These are phyloP conservation scores for Sebastes alutus DNA, from an alignment of 2,797 vertebrate genomes.

Conservation along the genomic window DNA sequence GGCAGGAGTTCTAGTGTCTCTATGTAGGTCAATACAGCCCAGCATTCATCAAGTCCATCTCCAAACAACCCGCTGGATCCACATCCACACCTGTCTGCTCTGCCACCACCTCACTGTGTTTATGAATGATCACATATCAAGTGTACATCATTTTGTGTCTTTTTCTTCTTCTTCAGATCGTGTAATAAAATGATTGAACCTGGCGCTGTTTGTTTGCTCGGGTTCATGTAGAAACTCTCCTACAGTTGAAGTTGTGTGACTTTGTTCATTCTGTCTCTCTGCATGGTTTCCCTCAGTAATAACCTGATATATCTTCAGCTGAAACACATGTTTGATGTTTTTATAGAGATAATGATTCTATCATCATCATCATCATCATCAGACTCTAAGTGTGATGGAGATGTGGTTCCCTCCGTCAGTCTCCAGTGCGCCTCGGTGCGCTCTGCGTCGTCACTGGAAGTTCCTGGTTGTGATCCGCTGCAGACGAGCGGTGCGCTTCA, in stretches of 20 bases:
- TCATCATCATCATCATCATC: not conserved
- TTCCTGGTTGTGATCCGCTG: slow-evolving; percentile 29
- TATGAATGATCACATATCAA: not conserved
- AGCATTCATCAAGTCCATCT: not conserved
- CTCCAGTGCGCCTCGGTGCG: slow-evolving; percentile 23
- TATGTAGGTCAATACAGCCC: slow-evolving; percentile 24
- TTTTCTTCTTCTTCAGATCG: not conserved
- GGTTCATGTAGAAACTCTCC: not conserved
- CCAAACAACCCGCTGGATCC: not conserved
- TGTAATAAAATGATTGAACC: not conserved
- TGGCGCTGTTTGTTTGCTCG: not conserved
- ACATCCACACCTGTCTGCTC: not conserved
- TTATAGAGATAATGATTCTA: not conserved
- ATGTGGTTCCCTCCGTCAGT: not conserved
- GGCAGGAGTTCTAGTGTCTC: not conserved
- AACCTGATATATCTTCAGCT: not conserved
- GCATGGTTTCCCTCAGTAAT: not conserved
- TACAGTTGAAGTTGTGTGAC: not conserved
- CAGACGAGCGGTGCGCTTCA: slow-evolving; percentile 35
- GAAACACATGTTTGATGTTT: not conserved
- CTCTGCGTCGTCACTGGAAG: slow-evolving; percentile 49
- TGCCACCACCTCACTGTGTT: fast-evolving
- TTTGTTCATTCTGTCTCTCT: not conserved
- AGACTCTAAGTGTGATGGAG: not conserved
- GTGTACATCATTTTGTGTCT: fast-evolving